These are phyloP conservation scores for Apodemia mormo DNA, from an alignment of 2,888 invertebrate species.

Conservation along the genomic window DNA sequence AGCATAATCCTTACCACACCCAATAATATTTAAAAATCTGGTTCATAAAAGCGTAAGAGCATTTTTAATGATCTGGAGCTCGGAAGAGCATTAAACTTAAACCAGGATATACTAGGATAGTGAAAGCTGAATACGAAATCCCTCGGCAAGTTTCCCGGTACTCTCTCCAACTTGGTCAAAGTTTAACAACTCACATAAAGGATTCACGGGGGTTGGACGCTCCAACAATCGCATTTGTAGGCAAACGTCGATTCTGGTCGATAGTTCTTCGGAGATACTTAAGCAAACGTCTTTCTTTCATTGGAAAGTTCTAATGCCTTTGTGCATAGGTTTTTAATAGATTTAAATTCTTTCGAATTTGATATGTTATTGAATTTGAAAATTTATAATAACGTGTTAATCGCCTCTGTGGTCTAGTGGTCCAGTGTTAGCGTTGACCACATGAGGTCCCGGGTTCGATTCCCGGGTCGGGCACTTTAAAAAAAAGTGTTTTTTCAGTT, in stretches of 20 bases:
- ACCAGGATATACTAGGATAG: constrained; percentile 1
- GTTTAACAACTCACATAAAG: constrained; percentile 28
- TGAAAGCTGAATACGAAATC: constrained; percentile 5
- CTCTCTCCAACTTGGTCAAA: constrained; percentile 21
- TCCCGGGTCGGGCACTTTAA: too few relatives aligned
- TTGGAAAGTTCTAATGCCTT: not conserved
- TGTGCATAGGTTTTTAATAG: not conserved
- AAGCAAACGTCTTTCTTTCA: constrained; percentile 3
- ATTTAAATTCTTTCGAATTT: not conserved
- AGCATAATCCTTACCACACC: too few relatives aligned
- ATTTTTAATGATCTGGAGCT: constrained; percentile 1
- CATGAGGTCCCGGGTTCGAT: too few relatives aligned
- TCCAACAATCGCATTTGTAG: constrained; percentile 28
- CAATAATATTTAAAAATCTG: too few relatives aligned
- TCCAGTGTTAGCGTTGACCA: too few relatives aligned
- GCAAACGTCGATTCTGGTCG: constrained; percentile 21
- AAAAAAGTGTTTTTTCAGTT: too few relatives aligned
- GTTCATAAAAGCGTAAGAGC: not conserved
- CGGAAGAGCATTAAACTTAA: constrained; percentile 11
- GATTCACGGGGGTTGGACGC: constrained; percentile 25
- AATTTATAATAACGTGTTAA: too few relatives aligned
- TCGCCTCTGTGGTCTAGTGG: too few relatives aligned
- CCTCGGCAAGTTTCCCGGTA: constrained; percentile 8
- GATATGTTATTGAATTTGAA: not conserved
- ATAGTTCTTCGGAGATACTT: constrained; percentile 12